These are phyloP conservation scores for Hyles vespertilio DNA, from an alignment of 1,140 invertebrate genomes.

Conservation along the genomic window DNA sequence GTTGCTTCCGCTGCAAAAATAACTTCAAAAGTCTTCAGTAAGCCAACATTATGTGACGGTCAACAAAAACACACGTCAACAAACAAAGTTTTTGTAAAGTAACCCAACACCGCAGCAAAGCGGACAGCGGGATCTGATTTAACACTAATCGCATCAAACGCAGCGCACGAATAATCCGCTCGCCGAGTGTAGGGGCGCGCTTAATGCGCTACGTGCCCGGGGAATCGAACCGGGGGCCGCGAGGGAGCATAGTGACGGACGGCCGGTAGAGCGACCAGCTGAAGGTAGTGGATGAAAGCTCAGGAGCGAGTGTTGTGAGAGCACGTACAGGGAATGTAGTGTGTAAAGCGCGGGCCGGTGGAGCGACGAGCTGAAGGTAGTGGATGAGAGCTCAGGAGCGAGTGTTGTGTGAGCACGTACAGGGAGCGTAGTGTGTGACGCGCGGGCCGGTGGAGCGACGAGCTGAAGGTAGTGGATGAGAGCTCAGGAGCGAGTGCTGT, in stretches of 20 bases:
- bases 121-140: conserved; percentile 12
- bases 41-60: neutral
- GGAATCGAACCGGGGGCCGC: neutral
- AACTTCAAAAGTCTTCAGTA: neutral
- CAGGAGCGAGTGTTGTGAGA: too few relatives aligned
- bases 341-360: too few relatives aligned
- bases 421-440: too few relatives aligned
- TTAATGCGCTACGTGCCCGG: conserved; percentile 13
- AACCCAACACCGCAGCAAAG: conserved; percentile 10
- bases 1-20: neutral
- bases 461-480: too few relatives aligned
- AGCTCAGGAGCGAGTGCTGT: too few relatives aligned
- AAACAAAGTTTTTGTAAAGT: conserved; percentile 7
- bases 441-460: too few relatives aligned
- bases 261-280: neutral
- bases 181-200: neutral
- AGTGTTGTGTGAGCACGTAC: too few relatives aligned
- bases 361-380: too few relatives aligned
- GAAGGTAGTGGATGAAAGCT: neutral
- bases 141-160: conserved; percentile 8
- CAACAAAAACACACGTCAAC: conserved; percentile 6
- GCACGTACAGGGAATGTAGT: too few relatives aligned
- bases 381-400: too few relatives aligned
- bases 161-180: conserved; percentile 5
- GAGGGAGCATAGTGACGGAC: neutral